phyloP scores from a whole-genome alignment of 2,113 vertebrate genomes.

The Seriola rivoliana region DNA sequence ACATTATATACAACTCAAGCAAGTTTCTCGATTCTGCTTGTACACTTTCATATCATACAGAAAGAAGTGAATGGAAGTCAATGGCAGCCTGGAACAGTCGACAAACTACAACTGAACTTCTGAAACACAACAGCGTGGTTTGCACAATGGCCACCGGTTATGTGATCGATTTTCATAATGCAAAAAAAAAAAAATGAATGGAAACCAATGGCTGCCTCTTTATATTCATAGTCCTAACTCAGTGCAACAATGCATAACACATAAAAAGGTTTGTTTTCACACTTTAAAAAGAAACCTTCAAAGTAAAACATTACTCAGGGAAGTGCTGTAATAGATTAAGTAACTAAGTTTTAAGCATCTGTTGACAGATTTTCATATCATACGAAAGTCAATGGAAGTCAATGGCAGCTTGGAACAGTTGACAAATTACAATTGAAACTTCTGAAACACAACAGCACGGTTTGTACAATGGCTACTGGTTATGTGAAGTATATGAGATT shows the following conservation, averaged over 20 bases:
- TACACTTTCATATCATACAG: not conserved
- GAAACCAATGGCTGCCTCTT: not conserved
- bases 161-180: no score
- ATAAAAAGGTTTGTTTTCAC: not conserved
- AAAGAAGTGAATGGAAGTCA: not conserved
- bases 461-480: no score
- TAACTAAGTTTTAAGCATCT: not conserved
- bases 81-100: not conserved
- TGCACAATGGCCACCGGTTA: not conserved
- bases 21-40: not conserved
- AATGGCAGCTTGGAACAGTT: not conserved
- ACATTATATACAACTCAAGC: not conserved
- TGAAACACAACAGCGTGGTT: not conserved
- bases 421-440: not conserved
- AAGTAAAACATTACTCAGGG: not conserved
- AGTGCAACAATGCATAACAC: not conserved
- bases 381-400: not conserved
- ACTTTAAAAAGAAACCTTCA: not conserved
- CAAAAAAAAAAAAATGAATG: no score
- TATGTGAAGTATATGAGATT: no score
- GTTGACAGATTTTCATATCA: not conserved
- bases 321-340: not conserved
- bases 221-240: not conserved
- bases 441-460: no score
- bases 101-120: not conserved